Conservation (phyloP, 1,140 invertebrate species). For the Musca domestica region DNA sequence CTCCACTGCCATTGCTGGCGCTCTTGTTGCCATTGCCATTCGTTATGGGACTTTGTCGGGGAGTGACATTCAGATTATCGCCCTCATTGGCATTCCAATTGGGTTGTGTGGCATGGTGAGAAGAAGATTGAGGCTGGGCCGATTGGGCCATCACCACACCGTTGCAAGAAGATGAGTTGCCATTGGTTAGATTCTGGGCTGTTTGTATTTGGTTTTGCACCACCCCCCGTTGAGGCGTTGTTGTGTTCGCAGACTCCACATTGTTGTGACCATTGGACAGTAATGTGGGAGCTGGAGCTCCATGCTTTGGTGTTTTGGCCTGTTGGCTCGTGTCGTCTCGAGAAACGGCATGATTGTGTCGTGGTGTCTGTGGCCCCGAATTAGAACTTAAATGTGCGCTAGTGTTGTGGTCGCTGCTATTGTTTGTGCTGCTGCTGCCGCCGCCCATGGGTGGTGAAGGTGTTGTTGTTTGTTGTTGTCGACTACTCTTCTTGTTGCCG, state of each 20-base stretch:
- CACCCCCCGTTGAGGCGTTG: slow-evolving; percentile 17
- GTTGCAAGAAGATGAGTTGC: slow-evolving; percentile 27
- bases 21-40: slow-evolving; percentile 14
- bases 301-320: slow-evolving; percentile 45
- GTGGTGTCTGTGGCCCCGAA: neutral
- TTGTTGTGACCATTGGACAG: slow-evolving; percentile 3
- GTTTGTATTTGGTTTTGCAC: slow-evolving; percentile 26
- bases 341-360: slow-evolving; percentile 3
- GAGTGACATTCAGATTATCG: slow-evolving; percentile 9
- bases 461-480: slow-evolving; percentile 25
- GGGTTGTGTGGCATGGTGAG: neutral
- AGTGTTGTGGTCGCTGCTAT: neutral
- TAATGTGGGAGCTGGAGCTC: slow-evolving; percentile 16
- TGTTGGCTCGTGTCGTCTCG: slow-evolving; percentile 1
- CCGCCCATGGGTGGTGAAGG: neutral
- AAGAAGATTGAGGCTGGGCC: slow-evolving; percentile 37
- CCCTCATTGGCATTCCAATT: slow-evolving; percentile 23
- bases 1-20: slow-evolving; percentile 32
- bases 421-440: neutral
- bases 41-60: slow-evolving; percentile 26
- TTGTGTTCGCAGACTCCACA: slow-evolving; percentile 1
- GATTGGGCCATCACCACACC: slow-evolving; percentile 26
- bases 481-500: slow-evolving; percentile 25
- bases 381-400: no score
- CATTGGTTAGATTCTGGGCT: slow-evolving; percentile 46